These are phyloP conservation scores for Lithophane semibrunnea DNA, from an alignment of 2,888 invertebrate species.

Conservation along the genomic window DNA sequence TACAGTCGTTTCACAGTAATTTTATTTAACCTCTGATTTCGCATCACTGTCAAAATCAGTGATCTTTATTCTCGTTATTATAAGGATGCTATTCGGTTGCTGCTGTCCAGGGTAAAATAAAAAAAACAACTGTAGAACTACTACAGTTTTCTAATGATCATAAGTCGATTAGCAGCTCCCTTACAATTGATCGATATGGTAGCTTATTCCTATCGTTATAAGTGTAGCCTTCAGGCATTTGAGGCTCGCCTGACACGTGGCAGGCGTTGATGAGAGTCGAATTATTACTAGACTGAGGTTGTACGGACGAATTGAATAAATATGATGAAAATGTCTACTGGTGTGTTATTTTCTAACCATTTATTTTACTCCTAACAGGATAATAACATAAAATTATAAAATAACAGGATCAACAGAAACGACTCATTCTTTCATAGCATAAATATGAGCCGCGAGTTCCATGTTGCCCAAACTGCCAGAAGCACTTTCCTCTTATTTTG, in stretches of 20 bases:
- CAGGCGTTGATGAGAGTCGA: conserved; percentile 41
- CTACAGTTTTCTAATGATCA: neutral
- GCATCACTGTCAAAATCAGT: neutral
- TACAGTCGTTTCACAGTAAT: too few relatives aligned
- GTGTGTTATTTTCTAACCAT: conserved; percentile 39
- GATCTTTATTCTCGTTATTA: neutral
- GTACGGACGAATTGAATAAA: conserved; percentile 54
- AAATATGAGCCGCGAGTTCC: too few relatives aligned
- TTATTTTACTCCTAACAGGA: conserved; percentile 1
- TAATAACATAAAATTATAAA: neutral
- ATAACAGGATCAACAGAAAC: neutral
- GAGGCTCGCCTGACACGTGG: conserved; percentile 26
- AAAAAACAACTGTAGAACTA: neutral
- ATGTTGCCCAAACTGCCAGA: too few relatives aligned
- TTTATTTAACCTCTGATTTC: too few relatives aligned
- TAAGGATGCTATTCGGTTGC: neutral
- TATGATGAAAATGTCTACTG: conserved; percentile 44
- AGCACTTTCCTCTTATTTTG: too few relatives aligned
- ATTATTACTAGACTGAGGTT: conserved; percentile 61
- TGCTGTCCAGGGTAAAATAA: too few relatives aligned
- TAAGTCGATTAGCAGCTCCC: neutral
- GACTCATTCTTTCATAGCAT: neutral
- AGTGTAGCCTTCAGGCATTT: conserved; percentile 29
- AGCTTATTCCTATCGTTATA: conserved; percentile 28
- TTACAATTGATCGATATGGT: conserved; percentile 24